Conservation (phyloP, 2,113 vertebrate species). For the Pao palembangensis region DNA sequence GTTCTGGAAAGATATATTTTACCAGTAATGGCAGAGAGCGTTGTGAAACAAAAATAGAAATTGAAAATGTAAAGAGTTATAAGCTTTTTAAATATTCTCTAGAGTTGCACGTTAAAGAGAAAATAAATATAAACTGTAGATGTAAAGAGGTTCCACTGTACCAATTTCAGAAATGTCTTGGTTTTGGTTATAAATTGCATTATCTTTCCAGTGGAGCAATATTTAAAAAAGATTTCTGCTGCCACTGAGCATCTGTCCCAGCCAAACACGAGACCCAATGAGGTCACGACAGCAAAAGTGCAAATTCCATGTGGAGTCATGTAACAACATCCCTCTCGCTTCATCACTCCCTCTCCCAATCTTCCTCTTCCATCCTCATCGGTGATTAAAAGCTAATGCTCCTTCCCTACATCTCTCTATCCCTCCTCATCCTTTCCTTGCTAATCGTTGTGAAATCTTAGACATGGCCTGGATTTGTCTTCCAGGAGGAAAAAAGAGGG, state of each 20-base stretch:
- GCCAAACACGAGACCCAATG: slow-evolving; percentile 19
- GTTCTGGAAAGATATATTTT: no score
- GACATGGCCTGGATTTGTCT: slow-evolving; percentile 53
- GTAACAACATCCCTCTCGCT: slow-evolving; percentile 33
- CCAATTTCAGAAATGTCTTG: neutral
- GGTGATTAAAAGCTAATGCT: slow-evolving; percentile 60
- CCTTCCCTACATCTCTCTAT: slow-evolving; percentile 57
- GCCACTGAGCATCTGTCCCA: slow-evolving; percentile 1
- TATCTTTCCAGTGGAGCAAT: neutral
- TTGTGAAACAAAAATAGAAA: neutral
- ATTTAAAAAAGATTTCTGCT: neutral
- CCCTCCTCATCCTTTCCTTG: slow-evolving; percentile 50
- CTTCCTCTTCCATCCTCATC: slow-evolving; percentile 8
- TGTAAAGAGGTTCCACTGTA: slow-evolving; percentile 8
- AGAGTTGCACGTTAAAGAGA: slow-evolving; percentile 6
- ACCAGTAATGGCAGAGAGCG: neutral
- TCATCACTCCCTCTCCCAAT: slow-evolving; percentile 13
- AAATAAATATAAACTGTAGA: slow-evolving; percentile 24
- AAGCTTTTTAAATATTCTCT: neutral
- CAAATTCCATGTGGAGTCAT: slow-evolving; percentile 27
- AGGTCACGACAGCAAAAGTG: slow-evolving; percentile 22
- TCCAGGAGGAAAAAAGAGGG: slow-evolving; percentile 21
- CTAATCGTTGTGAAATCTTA: slow-evolving; percentile 64
- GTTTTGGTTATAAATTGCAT: neutral
- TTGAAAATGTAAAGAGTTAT: neutral